phyloP scores from a whole-genome alignment of 2,113 vertebrate genomes.

The Ptilorrhoa leucosticta region DNA sequence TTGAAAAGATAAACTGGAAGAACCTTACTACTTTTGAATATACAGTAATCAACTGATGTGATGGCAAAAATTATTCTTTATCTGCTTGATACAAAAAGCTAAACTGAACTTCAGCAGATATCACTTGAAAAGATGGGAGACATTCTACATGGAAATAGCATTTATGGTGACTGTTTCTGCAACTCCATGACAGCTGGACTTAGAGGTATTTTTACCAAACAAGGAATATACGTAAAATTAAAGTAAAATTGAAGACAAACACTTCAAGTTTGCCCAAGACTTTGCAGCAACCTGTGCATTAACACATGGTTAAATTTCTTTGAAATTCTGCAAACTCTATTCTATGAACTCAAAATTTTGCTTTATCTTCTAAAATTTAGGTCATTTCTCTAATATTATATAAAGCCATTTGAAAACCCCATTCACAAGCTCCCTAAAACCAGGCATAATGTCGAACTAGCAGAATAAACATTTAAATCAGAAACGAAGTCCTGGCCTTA shows the following conservation, averaged over 20 bases:
- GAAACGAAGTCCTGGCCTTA: background rate
- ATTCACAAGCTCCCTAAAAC: background rate
- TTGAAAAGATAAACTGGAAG: background rate
- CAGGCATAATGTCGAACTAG: background rate
- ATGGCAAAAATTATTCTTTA: background rate
- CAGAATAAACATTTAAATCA: background rate
- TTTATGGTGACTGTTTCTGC: background rate
- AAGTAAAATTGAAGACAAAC: background rate
- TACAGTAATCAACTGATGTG: background rate
- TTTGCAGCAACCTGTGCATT: background rate
- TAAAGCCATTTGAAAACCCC: background rate
- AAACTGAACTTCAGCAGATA: background rate
- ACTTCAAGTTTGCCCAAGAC: background rate
- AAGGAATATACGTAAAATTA: background rate
- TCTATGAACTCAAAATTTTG: background rate
- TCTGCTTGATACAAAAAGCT: background rate
- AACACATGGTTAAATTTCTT: background rate
- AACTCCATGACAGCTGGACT: background rate
- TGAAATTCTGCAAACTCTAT: background rate
- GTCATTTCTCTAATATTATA: background rate
- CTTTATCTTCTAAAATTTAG: background rate
- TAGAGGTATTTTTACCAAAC: background rate
- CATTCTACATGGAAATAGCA: background rate
- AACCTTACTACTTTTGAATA: background rate
- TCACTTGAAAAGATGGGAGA: background rate